A percentile compares a stretch with the other conserved stretches of the same genome.
Evolutionary conservation across 2,113 vertebrate species (phyloP).

Genomic region (Enhydra lutris): DNA sequence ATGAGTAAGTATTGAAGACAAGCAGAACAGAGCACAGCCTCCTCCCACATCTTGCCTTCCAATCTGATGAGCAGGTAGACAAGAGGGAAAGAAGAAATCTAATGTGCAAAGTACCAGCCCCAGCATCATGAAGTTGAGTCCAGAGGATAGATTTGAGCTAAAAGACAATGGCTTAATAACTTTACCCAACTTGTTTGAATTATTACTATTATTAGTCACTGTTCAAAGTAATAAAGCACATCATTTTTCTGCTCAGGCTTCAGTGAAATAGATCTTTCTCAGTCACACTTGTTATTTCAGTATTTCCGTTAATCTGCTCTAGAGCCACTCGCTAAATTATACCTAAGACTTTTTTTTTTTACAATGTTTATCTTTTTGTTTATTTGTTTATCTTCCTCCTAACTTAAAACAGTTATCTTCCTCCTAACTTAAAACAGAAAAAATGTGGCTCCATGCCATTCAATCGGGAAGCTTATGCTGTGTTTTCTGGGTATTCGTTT

Average conservation of each 20-base stretch:
- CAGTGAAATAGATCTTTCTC: not conserved
- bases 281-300: not conserved
- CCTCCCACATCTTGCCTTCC: not conserved
- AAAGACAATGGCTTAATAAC: not conserved
- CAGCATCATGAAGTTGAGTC: not conserved
- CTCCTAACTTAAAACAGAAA: not conserved
- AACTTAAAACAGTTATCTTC: not conserved
- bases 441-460: not conserved
- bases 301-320: not conserved
- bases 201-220: not conserved
- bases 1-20: not conserved
- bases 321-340: not conserved
- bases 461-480: not conserved
- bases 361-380: not conserved
- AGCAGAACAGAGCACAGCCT: not conserved
- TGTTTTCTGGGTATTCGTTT: constrained; percentile 3
- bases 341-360: not conserved
- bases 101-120: not conserved
- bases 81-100: not conserved
- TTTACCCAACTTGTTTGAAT: not conserved
- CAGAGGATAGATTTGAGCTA: not conserved
- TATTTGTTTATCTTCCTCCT: not conserved
- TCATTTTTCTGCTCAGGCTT: not conserved
- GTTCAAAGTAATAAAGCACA: not conserved
- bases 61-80: not conserved